phyloP scores from a whole-genome alignment of 2,888 invertebrate species.

The Nomada fabriciana region DNA sequence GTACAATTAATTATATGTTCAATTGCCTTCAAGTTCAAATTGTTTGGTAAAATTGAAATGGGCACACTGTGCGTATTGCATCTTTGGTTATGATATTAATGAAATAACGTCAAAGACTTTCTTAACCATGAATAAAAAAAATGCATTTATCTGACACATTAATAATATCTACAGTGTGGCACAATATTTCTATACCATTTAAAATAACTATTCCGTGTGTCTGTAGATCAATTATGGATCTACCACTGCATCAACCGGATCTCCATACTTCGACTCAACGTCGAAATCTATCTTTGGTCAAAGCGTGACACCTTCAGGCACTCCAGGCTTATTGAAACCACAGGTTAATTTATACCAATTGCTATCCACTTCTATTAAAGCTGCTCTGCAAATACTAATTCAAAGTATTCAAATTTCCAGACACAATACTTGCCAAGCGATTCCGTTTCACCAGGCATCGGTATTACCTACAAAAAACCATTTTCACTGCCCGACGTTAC shows the following conservation, averaged over 20 bases:
- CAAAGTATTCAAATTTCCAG: slow-evolving; percentile 30
- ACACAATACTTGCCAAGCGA: slow-evolving; percentile 62
- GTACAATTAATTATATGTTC: no score
- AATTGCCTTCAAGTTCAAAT: no score
- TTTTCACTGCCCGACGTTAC: slow-evolving; percentile 63
- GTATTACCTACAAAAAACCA: slow-evolving; percentile 73
- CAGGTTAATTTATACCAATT: slow-evolving; percentile 27
- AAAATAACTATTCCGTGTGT: neutral
- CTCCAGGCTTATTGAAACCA: slow-evolving; percentile 30
- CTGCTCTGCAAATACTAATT: neutral
- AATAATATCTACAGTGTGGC: no score
- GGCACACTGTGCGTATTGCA: no score
- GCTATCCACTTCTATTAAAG: neutral
- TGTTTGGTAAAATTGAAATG: no score
- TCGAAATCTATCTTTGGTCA: slow-evolving; percentile 33
- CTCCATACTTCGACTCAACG: slow-evolving; percentile 32
- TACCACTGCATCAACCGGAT: slow-evolving; percentile 14
- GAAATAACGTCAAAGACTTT: no score
- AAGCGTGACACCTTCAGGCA: slow-evolving; percentile 25
- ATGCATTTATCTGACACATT: no score
- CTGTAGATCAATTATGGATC: slow-evolving; percentile 42
- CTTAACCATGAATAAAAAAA: no score
- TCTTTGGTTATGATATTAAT: no score
- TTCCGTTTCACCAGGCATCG: slow-evolving; percentile 55
- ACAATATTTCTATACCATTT: no score